Percentiles rank a stretch among this genome's conserved stretches.
Evolutionary conservation across 2,888 invertebrate species (phyloP).

Genomic region (Agrochola circellaris): DNA sequence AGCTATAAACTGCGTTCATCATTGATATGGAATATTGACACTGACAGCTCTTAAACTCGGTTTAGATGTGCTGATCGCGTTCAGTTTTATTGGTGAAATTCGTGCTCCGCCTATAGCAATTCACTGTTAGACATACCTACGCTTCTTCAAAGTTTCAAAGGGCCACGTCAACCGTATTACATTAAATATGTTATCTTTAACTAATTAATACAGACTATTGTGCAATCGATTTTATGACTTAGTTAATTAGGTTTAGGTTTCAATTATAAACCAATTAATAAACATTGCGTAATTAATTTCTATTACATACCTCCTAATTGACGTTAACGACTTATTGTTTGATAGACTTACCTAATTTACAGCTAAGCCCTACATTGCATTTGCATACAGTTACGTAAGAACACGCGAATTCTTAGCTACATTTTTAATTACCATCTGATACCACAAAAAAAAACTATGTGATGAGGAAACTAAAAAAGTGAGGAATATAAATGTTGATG

Average conservation of each 20-base stretch:
- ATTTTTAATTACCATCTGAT: background rate
- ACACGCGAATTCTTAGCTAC: background rate
- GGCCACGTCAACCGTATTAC: background rate
- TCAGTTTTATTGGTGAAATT: background rate
- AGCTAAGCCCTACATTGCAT: background rate
- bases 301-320: constrained; percentile 35
- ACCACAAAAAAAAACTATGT: background rate
- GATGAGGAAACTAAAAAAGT: too few species aligned
- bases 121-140: background rate
- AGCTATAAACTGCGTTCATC: background rate
- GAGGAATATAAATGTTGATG: too few species aligned
- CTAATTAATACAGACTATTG: constrained; percentile 37
- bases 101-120: background rate
- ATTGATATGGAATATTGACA: background rate
- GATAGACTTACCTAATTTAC: constrained; percentile 12
- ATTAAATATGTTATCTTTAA: background rate
- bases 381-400: constrained; percentile 9
- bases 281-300: constrained; percentile 43
- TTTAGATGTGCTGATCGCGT: background rate
- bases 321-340: constrained; percentile 52
- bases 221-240: constrained; percentile 38
- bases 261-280: constrained; percentile 50
- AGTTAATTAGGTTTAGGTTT: constrained; percentile 20
- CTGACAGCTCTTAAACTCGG: background rate
- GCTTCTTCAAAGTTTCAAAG: constrained; percentile 7